Evolutionary conservation across 2,888 invertebrate species (phyloP).

Genomic region (Cataglyphis albicans): DNA sequence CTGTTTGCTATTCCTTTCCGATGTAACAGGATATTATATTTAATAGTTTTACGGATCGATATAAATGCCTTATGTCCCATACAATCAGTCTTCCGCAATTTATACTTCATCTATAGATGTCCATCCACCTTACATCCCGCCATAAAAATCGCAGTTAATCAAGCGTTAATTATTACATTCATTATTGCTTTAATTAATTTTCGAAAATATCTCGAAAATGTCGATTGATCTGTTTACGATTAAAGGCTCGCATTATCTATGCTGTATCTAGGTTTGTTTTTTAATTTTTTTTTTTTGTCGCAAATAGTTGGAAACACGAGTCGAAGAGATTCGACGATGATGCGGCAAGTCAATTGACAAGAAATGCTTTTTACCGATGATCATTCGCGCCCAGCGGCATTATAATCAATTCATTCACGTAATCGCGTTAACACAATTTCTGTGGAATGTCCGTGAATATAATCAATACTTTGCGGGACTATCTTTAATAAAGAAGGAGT

Average conservation of each 20-base stretch:
- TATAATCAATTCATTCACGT: slow-evolving; percentile 49
- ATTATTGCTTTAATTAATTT: neutral
- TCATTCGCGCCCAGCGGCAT: slow-evolving; percentile 7
- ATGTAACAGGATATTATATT: neutral
- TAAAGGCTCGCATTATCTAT: neutral
- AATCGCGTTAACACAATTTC: slow-evolving; percentile 48
- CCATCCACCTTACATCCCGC: neutral
- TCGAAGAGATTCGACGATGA: neutral
- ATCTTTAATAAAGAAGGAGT: slow-evolving; percentile 48
- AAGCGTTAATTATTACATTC: neutral
- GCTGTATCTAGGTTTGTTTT: neutral
- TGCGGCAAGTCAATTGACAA: slow-evolving; percentile 22
- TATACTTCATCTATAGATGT: slow-evolving; percentile 22
- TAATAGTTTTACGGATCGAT: slow-evolving; percentile 33
- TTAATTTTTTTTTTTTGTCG: neutral
- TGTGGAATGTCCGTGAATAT: slow-evolving; percentile 39
- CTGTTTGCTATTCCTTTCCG: neutral
- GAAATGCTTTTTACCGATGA: slow-evolving; percentile 19
- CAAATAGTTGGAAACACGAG: neutral
- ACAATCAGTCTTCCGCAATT: slow-evolving; percentile 7
- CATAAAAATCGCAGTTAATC: neutral
- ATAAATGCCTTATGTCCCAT: neutral
- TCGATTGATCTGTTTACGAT: neutral
- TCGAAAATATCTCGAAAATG: neutral
- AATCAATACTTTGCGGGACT: slow-evolving; percentile 49